A percentile compares a stretch with the other conserved stretches of the same genome.
phyloP scores from a whole-genome alignment of 2,797 vertebrate genomes.

The Peromyscus melanophrys region DNA sequence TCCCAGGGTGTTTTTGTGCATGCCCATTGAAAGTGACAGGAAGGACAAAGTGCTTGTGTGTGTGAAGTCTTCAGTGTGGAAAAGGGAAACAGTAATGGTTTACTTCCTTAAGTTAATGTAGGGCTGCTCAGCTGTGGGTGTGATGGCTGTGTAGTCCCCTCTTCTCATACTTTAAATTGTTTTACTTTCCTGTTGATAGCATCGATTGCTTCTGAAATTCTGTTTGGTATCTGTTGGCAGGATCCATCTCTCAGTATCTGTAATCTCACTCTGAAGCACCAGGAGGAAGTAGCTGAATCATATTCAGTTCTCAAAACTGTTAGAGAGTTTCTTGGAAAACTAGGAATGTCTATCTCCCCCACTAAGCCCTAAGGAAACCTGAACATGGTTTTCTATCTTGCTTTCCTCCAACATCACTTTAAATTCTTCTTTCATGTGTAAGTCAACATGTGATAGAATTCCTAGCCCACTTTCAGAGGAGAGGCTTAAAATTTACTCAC shows the following conservation, averaged over 20 bases:
- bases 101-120: neutral
- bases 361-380: neutral
- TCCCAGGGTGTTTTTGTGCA: neutral
- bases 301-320: neutral
- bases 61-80: neutral
- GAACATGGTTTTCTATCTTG: neutral
- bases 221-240: fast-evolving
- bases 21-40: neutral
- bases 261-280: neutral
- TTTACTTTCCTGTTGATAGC: neutral
- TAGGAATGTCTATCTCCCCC: neutral
- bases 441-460: neutral
- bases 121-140: fast-evolving
- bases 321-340: neutral
- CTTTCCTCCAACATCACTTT: neutral
- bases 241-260: neutral
- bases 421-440: neutral
- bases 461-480: neutral
- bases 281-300: neutral
- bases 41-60: neutral
- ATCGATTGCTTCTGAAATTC: neutral
- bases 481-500: neutral
- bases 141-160: neutral
- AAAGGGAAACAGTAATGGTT: neutral
- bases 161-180: neutral